Conservation (phyloP, 2,113 vertebrate species). For the Leiothrix lutea region DNA sequence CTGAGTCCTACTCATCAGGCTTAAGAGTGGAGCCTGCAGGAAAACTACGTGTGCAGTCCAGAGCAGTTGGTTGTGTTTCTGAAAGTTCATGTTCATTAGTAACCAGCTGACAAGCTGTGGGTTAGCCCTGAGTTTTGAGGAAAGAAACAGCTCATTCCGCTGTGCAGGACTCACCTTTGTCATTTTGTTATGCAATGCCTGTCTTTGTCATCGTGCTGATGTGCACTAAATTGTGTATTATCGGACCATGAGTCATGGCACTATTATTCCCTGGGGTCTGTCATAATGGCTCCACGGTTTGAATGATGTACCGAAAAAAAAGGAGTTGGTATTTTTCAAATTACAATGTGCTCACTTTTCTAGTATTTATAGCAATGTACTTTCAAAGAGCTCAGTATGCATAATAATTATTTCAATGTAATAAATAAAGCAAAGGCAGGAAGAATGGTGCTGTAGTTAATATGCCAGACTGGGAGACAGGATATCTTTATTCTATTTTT, state of each 20-base stretch:
- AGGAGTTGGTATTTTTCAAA: slow-evolving; percentile 23
- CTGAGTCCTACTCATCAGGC: background rate
- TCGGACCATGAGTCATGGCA: background rate
- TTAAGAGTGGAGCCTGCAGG: background rate
- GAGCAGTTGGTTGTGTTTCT: background rate
- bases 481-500: slow-evolving; percentile 52
- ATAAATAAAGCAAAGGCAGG: slow-evolving; percentile 63
- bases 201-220: background rate
- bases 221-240: background rate
- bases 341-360: slow-evolving; percentile 5
- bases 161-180: background rate
- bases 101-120: background rate
- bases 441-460: slow-evolving; percentile 39
- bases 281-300: slow-evolving; percentile 28
- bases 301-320: background rate
- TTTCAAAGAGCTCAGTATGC: slow-evolving; percentile 53
- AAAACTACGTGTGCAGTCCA: background rate
- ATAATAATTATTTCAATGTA: slow-evolving; percentile 54
- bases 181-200: background rate
- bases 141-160: background rate
- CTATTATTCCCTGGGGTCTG: background rate
- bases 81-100: background rate
- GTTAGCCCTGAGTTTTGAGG: background rate
- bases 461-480: slow-evolving; percentile 45
- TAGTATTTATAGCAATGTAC: slow-evolving; percentile 51